Conservation (phyloP, 2,797 vertebrate species). For the Silurus lanzhouensis region DNA sequence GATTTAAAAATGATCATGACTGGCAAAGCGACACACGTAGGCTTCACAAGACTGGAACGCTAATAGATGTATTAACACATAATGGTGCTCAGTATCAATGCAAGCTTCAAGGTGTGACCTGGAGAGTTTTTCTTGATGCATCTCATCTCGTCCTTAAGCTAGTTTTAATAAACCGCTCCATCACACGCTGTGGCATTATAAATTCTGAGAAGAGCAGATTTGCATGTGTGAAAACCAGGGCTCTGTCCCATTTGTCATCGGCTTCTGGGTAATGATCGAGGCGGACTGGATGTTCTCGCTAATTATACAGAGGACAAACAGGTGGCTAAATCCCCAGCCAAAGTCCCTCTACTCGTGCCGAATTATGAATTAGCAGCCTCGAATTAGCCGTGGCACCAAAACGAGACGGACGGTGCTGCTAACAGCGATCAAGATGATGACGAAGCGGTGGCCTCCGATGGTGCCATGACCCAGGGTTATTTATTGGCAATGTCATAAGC, state of each 20-base stretch:
- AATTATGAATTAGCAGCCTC: constrained; percentile 40
- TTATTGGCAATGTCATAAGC: not conserved
- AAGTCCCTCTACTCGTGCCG: constrained; percentile 53
- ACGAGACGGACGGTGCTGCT: constrained; percentile 18
- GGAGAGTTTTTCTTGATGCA: not conserved
- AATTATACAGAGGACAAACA: constrained; percentile 76
- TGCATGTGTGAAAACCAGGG: constrained; percentile 60
- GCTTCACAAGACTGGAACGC: not conserved
- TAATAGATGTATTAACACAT: too few species aligned
- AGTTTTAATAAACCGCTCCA: not conserved
- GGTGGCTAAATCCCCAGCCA: constrained; percentile 67
- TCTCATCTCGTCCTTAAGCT: constrained; percentile 11
- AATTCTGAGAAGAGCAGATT: constrained; percentile 48
- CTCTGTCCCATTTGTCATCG: constrained; percentile 67
- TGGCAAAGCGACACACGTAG: not conserved
- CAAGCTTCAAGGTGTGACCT: not conserved
- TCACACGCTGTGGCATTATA: constrained; percentile 12
- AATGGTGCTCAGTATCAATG: not conserved
- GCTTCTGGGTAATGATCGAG: constrained; percentile 70
- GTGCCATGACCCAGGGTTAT: not conserved
- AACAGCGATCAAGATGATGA: constrained; percentile 24
- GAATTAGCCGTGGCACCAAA: constrained; percentile 36
- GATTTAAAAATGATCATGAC: not conserved
- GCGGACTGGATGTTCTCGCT: constrained; percentile 71
- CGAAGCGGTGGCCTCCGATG: not conserved